Conservation (phyloP, 2,888 invertebrate species). For the Ennomos fuscantarius region DNA sequence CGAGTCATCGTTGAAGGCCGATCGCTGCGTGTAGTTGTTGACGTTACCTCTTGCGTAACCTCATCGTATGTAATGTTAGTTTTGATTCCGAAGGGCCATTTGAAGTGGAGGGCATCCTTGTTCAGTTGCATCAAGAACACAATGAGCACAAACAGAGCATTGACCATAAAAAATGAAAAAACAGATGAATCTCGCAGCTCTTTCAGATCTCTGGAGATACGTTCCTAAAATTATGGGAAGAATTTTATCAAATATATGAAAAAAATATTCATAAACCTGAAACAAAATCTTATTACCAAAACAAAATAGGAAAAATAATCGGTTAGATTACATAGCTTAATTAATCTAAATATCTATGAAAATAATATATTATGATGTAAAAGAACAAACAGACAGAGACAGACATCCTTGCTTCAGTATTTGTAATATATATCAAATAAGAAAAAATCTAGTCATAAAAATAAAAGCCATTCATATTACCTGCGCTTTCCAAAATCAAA, state of each 20-base stretch:
- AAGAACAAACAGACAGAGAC: too few species aligned
- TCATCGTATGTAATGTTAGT: slow-evolving; percentile 97
- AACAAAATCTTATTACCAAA: slow-evolving; percentile 49
- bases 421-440: too few species aligned
- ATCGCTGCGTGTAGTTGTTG: slow-evolving; percentile 72
- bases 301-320: neutral
- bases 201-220: slow-evolving; percentile 95
- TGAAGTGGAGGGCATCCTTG: slow-evolving; percentile 97
- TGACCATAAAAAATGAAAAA: slow-evolving; percentile 99
- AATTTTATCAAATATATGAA: slow-evolving; percentile 49
- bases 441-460: too few species aligned
- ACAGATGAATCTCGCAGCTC: slow-evolving; percentile 97
- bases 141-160: slow-evolving; percentile 99
- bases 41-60: slow-evolving; percentile 95
- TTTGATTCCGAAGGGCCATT: slow-evolving; percentile 98
- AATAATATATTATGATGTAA: too few species aligned
- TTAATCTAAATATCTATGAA: too few species aligned
- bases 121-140: slow-evolving; percentile 99
- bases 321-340: too few species aligned
- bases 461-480: too few species aligned
- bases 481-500: too few species aligned
- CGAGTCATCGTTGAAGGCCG: slow-evolving; percentile 82
- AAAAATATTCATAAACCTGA: slow-evolving; percentile 47
- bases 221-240: slow-evolving; percentile 90
- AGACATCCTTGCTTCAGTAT: too few species aligned